Evolutionary conservation across 2,797 vertebrate genomes (phyloP).

Genomic region (Melanogrammus aeglefinus): DNA sequence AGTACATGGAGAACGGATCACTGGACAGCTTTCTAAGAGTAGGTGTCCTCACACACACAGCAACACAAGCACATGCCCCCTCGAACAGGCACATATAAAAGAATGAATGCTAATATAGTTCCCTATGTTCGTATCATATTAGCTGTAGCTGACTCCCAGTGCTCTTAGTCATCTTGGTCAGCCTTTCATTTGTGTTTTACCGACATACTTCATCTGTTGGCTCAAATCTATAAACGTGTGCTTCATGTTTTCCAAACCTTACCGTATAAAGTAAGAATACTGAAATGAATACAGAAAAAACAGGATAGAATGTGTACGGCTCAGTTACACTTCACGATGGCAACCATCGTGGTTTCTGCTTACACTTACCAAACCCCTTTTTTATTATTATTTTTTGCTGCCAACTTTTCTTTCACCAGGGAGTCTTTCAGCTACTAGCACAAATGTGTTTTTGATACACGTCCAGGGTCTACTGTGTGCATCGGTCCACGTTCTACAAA

Average conservation of each 20-base stretch:
- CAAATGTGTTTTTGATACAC: neutral
- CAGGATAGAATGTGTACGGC: neutral
- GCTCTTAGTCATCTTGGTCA: neutral
- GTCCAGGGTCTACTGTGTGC: neutral
- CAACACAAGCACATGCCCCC: conserved; percentile 7
- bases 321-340: neutral
- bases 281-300: neutral
- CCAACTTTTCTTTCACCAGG: neutral
- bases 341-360: too few species aligned
- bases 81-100: conserved; percentile 5
- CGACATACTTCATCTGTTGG: neutral
- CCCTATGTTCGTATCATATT: neutral
- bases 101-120: neutral
- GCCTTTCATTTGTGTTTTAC: neutral
- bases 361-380: too few species aligned
- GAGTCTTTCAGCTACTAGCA: too few species aligned
- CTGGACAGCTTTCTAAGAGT: conserved; percentile 80
- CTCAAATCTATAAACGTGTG: neutral
- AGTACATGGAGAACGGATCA: conserved; percentile 82
- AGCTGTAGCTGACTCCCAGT: neutral
- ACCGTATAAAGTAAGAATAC: neutral
- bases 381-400: neutral
- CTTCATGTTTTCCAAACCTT: neutral
- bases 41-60: conserved; percentile 48
- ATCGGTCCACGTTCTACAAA: neutral